phyloP scores from a whole-genome alignment of 2,888 invertebrate species.

The Ecliptopera silaceata region DNA sequence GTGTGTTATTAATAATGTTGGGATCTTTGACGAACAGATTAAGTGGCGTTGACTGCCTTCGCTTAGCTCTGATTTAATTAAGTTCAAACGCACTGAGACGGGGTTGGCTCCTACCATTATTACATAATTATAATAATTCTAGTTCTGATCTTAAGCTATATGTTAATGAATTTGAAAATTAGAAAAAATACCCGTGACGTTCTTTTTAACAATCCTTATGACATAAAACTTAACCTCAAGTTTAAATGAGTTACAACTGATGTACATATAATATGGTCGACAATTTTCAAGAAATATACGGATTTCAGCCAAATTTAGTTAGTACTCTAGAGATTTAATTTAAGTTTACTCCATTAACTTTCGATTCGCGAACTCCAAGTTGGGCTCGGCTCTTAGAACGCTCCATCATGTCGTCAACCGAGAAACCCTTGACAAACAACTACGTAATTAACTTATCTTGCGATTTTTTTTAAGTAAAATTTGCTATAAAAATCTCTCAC shows the following conservation, averaged over 20 bases:
- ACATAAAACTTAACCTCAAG: no score
- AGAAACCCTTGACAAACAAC: constrained; percentile 40
- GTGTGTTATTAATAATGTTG: constrained; percentile 51
- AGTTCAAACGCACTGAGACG: constrained; percentile 54
- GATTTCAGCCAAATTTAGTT: not conserved
- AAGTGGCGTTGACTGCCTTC: constrained; percentile 52
- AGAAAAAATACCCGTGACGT: no score
- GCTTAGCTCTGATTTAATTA: constrained; percentile 70
- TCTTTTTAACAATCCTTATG: no score
- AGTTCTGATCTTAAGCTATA: no score
- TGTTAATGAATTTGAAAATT: no score
- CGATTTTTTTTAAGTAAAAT: no score
- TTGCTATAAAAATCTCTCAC: not conserved
- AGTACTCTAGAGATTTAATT: not conserved
- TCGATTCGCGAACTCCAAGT: constrained; percentile 30
- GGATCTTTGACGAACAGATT: constrained; percentile 61
- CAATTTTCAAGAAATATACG: not conserved
- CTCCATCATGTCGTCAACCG: constrained; percentile 23
- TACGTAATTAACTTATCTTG: constrained; percentile 32
- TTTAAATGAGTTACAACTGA: no score
- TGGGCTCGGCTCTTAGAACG: constrained; percentile 34
- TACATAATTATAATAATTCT: no score
- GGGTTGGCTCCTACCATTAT: constrained; percentile 17
- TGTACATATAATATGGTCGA: no score
- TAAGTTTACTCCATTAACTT: constrained; percentile 8